phyloP scores from a whole-genome alignment of 2,888 invertebrate species.

The Trichacis sp. region DNA sequence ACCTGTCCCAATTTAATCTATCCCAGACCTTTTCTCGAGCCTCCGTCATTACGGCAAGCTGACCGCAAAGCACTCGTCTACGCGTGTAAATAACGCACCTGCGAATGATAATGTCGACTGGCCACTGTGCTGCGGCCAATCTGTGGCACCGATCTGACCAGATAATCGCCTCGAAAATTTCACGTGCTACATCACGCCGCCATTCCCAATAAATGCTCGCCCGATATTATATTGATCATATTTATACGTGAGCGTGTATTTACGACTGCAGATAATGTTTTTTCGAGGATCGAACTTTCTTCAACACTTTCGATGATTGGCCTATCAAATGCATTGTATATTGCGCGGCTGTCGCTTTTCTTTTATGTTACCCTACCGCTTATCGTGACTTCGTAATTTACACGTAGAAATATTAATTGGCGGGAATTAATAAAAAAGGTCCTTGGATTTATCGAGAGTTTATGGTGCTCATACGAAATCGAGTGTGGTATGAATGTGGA shows the following conservation, averaged over 20 bases:
- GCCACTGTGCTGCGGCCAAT: constrained; percentile 46
- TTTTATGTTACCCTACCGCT: too few species aligned
- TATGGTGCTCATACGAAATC: neutral
- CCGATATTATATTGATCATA: neutral
- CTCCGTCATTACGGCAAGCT: constrained; percentile 29
- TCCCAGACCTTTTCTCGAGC: constrained; percentile 38
- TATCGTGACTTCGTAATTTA: too few species aligned
- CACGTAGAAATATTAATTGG: too few species aligned
- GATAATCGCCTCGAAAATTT: constrained; percentile 49
- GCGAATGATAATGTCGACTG: constrained; percentile 52
- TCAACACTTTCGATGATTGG: neutral
- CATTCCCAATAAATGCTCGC: neutral
- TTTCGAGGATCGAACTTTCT: neutral
- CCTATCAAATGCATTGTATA: too few species aligned
- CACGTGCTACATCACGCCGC: constrained; percentile 32
- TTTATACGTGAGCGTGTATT: neutral
- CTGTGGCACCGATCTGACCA: constrained; percentile 43
- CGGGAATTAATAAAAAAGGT: neutral
- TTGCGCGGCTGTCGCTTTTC: too few species aligned
- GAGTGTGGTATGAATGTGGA: neutral
- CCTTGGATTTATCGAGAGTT: neutral
- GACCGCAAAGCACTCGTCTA: constrained; percentile 56
- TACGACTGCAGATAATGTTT: neutral
- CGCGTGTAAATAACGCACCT: constrained; percentile 62
- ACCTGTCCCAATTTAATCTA: constrained; percentile 64